phyloP scores from a whole-genome alignment of 2,797 vertebrate species.

The Halcyon chelicuti region DNA sequence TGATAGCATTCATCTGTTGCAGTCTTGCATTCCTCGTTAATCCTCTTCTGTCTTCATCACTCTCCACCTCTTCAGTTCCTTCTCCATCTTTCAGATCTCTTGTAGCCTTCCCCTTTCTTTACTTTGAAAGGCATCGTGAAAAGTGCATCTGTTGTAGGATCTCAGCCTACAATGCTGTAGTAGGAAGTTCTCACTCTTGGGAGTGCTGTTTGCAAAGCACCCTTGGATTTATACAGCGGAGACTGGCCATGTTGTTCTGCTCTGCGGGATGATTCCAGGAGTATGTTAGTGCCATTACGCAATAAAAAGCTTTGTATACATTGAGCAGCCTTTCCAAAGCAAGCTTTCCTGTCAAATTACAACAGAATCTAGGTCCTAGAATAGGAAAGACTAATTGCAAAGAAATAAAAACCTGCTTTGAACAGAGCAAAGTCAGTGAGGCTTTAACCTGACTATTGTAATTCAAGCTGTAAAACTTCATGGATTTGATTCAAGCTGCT shows the following conservation, averaged over 20 bases:
- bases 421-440: not conserved
- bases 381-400: not conserved
- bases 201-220: not conserved
- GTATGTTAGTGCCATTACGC: not conserved
- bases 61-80: not conserved
- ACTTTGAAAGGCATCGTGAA: not conserved
- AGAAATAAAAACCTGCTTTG: not conserved
- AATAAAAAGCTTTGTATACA: not conserved
- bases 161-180: not conserved
- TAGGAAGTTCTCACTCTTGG: not conserved
- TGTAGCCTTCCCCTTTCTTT: not conserved
- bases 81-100: not conserved
- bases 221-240: not conserved
- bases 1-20: not conserved
- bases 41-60: not conserved
- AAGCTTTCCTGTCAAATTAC: not conserved
- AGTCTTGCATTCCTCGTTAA: not conserved
- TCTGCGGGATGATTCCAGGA: not conserved
- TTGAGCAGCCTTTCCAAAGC: not conserved
- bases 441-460: not conserved
- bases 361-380: not conserved
- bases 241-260: fast-evolving
- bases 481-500: not conserved
- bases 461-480: not conserved
- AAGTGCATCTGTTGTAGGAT: not conserved